Percentiles rank a stretch among this genome's conserved stretches.
Conservation (phyloP, 2,113 vertebrate genomes). For the Zosterops japonicus region DNA sequence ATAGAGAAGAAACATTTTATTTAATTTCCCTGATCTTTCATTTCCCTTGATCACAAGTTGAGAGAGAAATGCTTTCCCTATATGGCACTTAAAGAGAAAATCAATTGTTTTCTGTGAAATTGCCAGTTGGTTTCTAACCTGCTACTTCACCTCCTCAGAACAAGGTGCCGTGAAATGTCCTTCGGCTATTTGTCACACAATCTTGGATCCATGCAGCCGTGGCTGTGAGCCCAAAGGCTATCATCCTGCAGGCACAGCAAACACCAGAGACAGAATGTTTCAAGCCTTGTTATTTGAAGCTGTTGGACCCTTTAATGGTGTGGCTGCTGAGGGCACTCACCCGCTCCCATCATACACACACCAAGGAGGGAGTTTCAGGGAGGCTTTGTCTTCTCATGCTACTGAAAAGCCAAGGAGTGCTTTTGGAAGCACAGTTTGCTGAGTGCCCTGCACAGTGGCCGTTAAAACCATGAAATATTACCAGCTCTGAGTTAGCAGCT, state of each 20-base stretch:
- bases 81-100: neutral
- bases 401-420: neutral
- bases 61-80: neutral
- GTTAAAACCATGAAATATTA: neutral
- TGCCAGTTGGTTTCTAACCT: neutral
- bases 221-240: neutral
- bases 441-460: neutral
- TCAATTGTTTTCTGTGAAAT: neutral
- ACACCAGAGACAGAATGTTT: neutral
- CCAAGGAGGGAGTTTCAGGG: rapidly evolving
- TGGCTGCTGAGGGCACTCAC: neutral
- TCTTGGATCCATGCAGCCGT: neutral
- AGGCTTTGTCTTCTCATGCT: neutral
- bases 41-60: neutral
- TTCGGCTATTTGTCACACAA: neutral
- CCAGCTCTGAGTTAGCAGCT: neutral
- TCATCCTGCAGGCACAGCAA: neutral
- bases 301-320: neutral
- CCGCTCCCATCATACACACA: rapidly evolving
- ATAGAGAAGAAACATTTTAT: neutral
- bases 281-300: neutral
- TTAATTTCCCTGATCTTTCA: neutral
- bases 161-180: neutral
- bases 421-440: neutral
- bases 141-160: neutral